Base-by-base conservation (phyloP, 2,888 invertebrate species). In the Cantharis rustica region DNA sequence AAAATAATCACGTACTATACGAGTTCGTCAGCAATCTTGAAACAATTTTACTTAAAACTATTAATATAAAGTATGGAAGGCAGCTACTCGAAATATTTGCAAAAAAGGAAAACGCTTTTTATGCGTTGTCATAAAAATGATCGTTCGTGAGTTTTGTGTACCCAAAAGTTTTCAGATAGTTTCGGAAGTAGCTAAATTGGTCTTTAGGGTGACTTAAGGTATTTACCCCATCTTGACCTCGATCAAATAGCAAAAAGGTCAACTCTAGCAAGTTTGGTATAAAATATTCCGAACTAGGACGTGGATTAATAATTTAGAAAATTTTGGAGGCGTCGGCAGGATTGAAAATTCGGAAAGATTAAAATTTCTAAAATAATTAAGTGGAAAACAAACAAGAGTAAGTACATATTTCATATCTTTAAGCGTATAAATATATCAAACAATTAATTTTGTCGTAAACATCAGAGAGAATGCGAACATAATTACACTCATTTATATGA, bases 401-500 rank as follows among this genome's bases (percentile, higher is more conserved):
- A 63, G 69, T 75, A 76, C 75, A 78, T 78, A 78, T 78, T 78
- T 78, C 78, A 78, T 69, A 76, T 71, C 72, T 75, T 68, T 61
- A 73, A 75, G 75, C 76, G 74, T 71, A 77, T 75, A 77, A 76
- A 79, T 79, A 79, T 75, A 77, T 78, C 76, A 79, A 78, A 79
- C 78, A 79, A 79, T 79, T 79, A 79, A 78, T 79, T 78, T 78
- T 73, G 75, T 73, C 78, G 27, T 71, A 73, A 74, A 75, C 77
- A 77, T 75, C 75, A 78, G 71, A 72, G 73, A 73, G 74, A 64
- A 79, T 64, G 73, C 77, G 72, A 73, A 74, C 75, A 85, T 85
- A 86, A 86, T 86, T 85, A 84, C 84, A 81, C 83, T 83, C 86
- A 84, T 86, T 86, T 86, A 84, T 86, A 84, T 86, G 87, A 85